phyloP scores from a whole-genome alignment of 2,797 vertebrate genomes.

The Lutjanus argentimaculatus region DNA sequence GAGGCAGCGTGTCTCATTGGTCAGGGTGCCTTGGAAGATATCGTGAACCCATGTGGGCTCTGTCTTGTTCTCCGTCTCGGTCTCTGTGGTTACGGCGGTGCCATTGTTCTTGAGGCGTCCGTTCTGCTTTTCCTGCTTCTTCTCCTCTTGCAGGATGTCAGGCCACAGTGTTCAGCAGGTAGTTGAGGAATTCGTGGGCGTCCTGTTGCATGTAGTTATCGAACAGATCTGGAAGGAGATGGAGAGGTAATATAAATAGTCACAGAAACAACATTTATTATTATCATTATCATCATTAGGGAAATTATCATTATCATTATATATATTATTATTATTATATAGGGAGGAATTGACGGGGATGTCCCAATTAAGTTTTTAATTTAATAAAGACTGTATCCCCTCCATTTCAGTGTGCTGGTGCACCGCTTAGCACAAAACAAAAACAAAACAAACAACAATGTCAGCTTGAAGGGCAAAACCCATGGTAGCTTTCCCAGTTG shows the following conservation, averaged over 20 bases:
- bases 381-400: too few relatives aligned
- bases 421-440: too few relatives aligned
- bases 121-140: conserved; percentile 97
- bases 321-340: too few relatives aligned
- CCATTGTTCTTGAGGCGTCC: conserved; percentile 95
- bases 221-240: conserved; percentile 90
- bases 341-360: neutral
- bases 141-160: conserved; percentile 99
- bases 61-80: conserved; percentile 87
- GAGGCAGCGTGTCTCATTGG: conserved; percentile 98
- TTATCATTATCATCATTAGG: too few relatives aligned
- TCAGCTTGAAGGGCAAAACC: too few relatives aligned
- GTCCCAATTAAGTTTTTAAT: too few relatives aligned
- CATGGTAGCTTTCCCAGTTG: too few relatives aligned
- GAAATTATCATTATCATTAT: too few relatives aligned
- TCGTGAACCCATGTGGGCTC: conserved; percentile 98
- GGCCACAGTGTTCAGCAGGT: conserved; percentile 97
- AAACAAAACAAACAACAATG: too few relatives aligned
- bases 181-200: conserved; percentile 98
- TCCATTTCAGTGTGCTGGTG: too few relatives aligned
- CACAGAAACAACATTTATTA: too few relatives aligned
- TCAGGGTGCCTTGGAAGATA: conserved; percentile 98
- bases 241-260: neutral
- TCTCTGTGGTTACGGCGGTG: conserved; percentile 85
- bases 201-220: conserved; percentile 99